Conservation (phyloP, 1,140 invertebrate species). For the Solenopsis fugax region DNA sequence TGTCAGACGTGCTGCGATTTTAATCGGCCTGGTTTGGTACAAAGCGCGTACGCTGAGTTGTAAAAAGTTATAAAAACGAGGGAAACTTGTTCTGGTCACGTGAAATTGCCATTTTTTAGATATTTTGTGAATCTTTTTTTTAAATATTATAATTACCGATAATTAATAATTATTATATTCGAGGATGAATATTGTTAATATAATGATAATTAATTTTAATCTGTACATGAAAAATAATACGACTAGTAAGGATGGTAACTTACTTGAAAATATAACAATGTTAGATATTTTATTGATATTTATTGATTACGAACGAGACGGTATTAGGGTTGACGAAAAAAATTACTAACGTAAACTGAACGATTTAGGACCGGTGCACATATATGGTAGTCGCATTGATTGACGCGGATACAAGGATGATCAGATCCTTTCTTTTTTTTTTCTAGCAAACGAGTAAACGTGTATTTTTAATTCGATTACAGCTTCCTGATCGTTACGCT, state of each 20-base stretch:
- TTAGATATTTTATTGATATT: conserved; percentile 87
- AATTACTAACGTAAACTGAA: conserved; percentile 71
- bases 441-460: neutral
- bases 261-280: conserved; percentile 85
- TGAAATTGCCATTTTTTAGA: conserved; percentile 86
- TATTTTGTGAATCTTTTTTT: conserved; percentile 80
- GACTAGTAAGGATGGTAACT: conserved; percentile 79
- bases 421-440: conserved; percentile 47
- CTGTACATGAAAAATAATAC: conserved; percentile 80
- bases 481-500: conserved; percentile 55
- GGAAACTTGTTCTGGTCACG: conserved; percentile 86
- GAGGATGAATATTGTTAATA: conserved; percentile 85
- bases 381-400: conserved; percentile 68
- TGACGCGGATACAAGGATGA: conserved; percentile 50
- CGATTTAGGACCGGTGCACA: conserved; percentile 67
- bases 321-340: conserved; percentile 74
- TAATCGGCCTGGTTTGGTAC: conserved; percentile 87
- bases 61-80: conserved; percentile 83
- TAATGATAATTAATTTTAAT: conserved; percentile 84
- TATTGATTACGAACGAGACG: conserved; percentile 81
- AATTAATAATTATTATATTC: conserved; percentile 81
- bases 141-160: conserved; percentile 79
- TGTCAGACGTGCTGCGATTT: conserved; percentile 79
- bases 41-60: conserved; percentile 85
- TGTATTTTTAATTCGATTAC: conserved; percentile 52